Base-by-base conservation (phyloP, 1,140 invertebrate species). In the Elymnias hypermnestra region DNA sequence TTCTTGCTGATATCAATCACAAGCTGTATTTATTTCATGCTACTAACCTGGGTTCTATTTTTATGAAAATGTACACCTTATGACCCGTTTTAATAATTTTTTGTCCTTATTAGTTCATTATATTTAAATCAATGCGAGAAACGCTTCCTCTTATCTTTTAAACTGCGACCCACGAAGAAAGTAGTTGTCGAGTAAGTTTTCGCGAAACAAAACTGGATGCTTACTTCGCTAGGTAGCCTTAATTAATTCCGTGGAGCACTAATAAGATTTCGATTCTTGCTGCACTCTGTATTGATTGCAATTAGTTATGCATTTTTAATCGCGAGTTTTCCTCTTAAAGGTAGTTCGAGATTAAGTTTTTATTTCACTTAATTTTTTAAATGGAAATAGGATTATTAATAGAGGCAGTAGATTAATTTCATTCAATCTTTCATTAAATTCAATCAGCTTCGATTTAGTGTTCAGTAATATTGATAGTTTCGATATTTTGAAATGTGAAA, bases 221-320 rank as follows among this genome's bases (percentile, higher is more conserved):
- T 33, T 15, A 33, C 15, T 15, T 33, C 29, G 13, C 29, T 33
- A 33, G 29, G 29, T 33, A 33, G 29, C 29, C 29, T 33, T 33
- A 33, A 33, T 33, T 33, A 33, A 33, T 33, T 33, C 29, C 29
- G 29, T 33, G 12, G 12, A 33, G 29, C 13, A 33, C 29, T 15
- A 33, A 33, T 33, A 33, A 33, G 29, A 15, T 33, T 33, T 33
- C 29, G 13, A 33, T 33, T 33, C 14, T 33, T 5, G 29, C 28
- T 4, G 13, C 13, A 3, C 29, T 12, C 13, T 15, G 29, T 33
- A 33, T 33, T 33, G 29, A 33, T 33, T 33, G 29, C 29, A 33
- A 33, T 33, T 33, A 33, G 29, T 33, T 33, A 15, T 33, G 29
- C 29, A 33, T 33, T 33, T 31, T 33, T 33, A 33, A 15, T 12